These are phyloP conservation scores for Pipistrellus pygmaeus DNA, from an alignment of 2,797 vertebrate species.

Conservation along the genomic window DNA sequence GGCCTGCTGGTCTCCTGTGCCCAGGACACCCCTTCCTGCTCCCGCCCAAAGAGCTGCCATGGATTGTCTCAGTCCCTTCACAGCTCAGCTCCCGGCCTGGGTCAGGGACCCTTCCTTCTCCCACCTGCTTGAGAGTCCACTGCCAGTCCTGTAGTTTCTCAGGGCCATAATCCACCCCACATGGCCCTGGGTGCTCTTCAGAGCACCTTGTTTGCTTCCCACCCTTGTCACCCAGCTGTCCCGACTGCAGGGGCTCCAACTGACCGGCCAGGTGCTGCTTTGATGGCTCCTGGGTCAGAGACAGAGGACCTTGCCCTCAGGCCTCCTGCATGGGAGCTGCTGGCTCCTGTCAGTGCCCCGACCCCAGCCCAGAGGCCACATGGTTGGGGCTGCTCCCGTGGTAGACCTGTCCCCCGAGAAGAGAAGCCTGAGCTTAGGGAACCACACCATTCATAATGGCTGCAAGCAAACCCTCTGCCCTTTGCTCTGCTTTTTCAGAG, in stretches of 20 bases:
- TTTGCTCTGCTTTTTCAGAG: background rate
- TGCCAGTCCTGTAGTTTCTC: background rate
- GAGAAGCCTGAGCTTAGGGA: background rate
- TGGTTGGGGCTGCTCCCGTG: background rate
- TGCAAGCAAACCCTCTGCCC: background rate
- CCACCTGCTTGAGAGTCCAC: background rate
- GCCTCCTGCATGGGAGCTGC: background rate
- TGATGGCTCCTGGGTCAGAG: background rate
- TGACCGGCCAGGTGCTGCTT: background rate
- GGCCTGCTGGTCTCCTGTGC: background rate
- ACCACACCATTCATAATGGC: too few relatives aligned
- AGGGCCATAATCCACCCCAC: background rate
- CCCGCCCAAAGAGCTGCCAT: background rate
- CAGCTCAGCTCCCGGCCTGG: fast-evolving
- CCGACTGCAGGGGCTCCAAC: too few relatives aligned
- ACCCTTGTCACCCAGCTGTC: background rate
- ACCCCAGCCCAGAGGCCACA: fast-evolving
- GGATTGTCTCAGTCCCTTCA: background rate
- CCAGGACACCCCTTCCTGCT: background rate
- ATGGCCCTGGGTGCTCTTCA: background rate
- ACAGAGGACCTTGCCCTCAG: background rate
- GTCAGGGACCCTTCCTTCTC: background rate
- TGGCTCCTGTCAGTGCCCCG: background rate
- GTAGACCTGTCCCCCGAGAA: background rate
- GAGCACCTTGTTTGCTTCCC: background rate